Percentiles rank a stretch among this genome's conserved stretches.
Conservation (phyloP, 2,797 vertebrate genomes). For the Onychomys leucogaster region DNA sequence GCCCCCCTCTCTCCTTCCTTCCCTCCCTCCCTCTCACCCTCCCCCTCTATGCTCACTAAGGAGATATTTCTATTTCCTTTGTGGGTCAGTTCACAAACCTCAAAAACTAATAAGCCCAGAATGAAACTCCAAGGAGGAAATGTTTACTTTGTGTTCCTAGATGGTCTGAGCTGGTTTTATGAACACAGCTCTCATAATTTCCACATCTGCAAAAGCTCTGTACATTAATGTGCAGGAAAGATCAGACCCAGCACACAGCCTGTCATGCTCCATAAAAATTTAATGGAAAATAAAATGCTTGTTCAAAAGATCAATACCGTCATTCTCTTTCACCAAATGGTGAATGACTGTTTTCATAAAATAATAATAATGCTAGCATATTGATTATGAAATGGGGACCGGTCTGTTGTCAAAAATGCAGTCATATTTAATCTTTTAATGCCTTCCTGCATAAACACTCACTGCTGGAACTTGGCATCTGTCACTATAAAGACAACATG, state of each 20-base stretch:
- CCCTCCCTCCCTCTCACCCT: background rate
- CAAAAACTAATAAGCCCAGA: conserved; percentile 44
- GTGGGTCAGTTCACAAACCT: conserved; percentile 72
- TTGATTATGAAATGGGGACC: conserved; percentile 25
- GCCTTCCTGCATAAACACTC: background rate
- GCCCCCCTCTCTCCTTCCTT: background rate
- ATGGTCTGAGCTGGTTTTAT: background rate
- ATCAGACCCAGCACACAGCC: conserved; percentile 63
- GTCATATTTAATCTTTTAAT: conserved; percentile 1
- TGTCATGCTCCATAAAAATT: conserved; percentile 77
- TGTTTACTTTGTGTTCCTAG: conserved; percentile 48
- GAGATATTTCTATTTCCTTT: conserved; percentile 61
- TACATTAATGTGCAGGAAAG: background rate
- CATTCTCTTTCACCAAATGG: conserved; percentile 78
- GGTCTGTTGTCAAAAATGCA: conserved; percentile 30
- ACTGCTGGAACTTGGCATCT: background rate
- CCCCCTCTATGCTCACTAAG: background rate
- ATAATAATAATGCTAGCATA: conserved; percentile 55
- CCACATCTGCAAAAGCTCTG: conserved; percentile 46
- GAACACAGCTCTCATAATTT: background rate
- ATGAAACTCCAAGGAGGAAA: conserved; percentile 35
- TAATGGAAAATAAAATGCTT: conserved; percentile 80
- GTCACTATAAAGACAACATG: conserved; percentile 7
- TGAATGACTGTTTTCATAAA: conserved; percentile 81
- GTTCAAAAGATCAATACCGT: conserved; percentile 80